These are phyloP conservation scores for Alligator mississippiensis DNA, from an alignment of 2,113 vertebrate genomes.

Conservation along the genomic window DNA sequence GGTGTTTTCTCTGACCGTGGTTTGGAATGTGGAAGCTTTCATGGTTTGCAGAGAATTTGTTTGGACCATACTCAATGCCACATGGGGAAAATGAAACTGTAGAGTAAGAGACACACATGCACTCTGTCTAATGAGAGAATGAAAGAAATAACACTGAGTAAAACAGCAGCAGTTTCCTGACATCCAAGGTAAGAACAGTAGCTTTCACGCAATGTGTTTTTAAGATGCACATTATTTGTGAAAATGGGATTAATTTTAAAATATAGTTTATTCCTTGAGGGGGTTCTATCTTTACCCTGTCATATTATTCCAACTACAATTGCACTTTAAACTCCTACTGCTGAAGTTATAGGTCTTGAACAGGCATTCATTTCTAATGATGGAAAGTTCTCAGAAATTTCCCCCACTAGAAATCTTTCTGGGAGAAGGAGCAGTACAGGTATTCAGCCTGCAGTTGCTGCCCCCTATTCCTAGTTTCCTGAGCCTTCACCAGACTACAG, in stretches of 20 bases:
- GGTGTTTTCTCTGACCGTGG: not conserved
- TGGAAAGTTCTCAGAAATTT: too few species aligned
- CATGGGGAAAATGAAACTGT: not conserved
- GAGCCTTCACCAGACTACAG: too few species aligned
- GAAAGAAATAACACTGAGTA: not conserved
- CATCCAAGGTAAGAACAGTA: not conserved
- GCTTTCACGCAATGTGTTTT: not conserved
- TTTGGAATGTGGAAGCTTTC: not conserved
- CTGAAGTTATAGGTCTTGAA: not conserved
- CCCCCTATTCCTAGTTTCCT: too few species aligned
- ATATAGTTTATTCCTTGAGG: not conserved
- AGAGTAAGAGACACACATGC: not conserved
- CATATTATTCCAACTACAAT: not conserved
- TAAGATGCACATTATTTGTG: not conserved
- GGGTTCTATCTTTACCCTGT: not conserved
- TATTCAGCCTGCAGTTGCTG: too few species aligned
- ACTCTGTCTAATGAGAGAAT: not conserved
- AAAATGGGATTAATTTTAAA: not conserved
- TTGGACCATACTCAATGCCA: not conserved
- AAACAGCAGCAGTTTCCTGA: not conserved
- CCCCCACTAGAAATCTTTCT: too few species aligned
- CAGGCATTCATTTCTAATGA: too few species aligned
- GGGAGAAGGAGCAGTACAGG: too few species aligned
- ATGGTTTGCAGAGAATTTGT: not conserved
- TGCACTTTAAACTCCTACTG: not conserved